phyloP scores from a whole-genome alignment of 2,797 vertebrate genomes.

The Anolis apletophallus region DNA sequence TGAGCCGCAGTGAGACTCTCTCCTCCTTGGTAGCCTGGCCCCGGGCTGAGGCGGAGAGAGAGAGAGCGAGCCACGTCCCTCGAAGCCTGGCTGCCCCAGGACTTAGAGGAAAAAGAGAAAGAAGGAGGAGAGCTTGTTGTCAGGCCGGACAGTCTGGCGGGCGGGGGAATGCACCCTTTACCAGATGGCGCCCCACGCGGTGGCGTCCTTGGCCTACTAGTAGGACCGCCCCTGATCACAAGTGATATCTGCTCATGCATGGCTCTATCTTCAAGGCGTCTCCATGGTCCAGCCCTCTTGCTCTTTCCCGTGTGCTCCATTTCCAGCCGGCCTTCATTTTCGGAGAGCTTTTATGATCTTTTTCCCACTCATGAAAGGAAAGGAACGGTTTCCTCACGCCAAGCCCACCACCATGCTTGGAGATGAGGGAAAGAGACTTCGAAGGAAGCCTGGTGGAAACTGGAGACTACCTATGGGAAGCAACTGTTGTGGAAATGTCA shows the following conservation, averaged over 20 bases:
- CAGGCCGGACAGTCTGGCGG: no score
- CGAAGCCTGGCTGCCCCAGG: no score
- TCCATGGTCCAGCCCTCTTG: not conserved
- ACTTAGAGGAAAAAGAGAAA: no score
- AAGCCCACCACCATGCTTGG: conserved; percentile 29
- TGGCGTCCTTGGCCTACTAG: no score
- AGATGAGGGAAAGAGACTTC: conserved; percentile 66
- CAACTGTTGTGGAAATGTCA: conserved; percentile 74
- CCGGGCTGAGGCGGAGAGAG: no score
- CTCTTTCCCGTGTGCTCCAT: not conserved
- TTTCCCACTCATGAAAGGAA: not conserved
- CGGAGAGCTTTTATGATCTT: not conserved
- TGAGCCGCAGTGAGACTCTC: no score
- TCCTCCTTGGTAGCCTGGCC: no score
- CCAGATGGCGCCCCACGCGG: no score
- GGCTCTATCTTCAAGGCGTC: not conserved
- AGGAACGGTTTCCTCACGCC: not conserved
- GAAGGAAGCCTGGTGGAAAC: conserved; percentile 62
- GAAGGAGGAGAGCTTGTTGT: no score
- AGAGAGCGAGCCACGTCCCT: no score
- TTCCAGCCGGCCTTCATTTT: not conserved
- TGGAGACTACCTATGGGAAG: conserved; percentile 71
- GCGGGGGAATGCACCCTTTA: no score
- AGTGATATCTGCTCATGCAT: not conserved
- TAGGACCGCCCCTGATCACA: no score